Evolutionary conservation across 2,113 vertebrate genomes (phyloP).

Genomic region (Pteruthius melanotis): DNA sequence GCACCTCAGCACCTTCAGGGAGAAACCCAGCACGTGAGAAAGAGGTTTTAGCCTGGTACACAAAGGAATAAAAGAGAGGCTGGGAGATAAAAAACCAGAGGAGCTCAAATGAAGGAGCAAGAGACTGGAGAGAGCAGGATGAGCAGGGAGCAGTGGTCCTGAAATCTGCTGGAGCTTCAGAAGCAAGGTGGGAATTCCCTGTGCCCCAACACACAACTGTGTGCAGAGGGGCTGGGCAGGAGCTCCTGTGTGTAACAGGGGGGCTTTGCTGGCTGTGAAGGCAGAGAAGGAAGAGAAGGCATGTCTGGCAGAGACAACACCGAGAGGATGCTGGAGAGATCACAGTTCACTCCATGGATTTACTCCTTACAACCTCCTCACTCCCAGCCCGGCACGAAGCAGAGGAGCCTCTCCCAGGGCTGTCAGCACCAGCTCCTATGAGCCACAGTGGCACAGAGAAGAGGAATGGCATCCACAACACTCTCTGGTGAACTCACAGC

Average conservation of each 20-base stretch:
- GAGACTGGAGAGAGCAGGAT: not conserved
- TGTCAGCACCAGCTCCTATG: not conserved
- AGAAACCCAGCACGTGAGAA: not conserved
- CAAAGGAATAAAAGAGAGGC: not conserved
- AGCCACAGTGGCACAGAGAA: not conserved
- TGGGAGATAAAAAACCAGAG: not conserved
- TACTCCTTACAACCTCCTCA: not conserved
- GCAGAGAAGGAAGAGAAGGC: not conserved
- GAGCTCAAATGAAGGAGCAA: not conserved
- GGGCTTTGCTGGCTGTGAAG: not conserved
- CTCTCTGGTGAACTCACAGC: fast-evolving
- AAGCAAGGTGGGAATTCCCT: fast-evolving
- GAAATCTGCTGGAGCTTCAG: not conserved
- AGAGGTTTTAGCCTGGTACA: not conserved
- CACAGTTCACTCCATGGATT: not conserved
- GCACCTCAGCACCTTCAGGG: not conserved
- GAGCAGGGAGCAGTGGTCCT: fast-evolving
- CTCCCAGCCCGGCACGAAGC: not conserved
- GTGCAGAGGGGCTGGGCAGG: not conserved
- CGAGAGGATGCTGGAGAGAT: not conserved
- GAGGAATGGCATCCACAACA: not conserved
- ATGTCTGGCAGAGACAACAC: not conserved
- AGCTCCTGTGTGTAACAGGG: not conserved
- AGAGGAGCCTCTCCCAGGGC: not conserved
- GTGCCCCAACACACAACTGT: not conserved